These are phyloP conservation scores for Gerosis bhagava DNA, from an alignment of 2,888 invertebrate genomes.

Conservation along the genomic window DNA sequence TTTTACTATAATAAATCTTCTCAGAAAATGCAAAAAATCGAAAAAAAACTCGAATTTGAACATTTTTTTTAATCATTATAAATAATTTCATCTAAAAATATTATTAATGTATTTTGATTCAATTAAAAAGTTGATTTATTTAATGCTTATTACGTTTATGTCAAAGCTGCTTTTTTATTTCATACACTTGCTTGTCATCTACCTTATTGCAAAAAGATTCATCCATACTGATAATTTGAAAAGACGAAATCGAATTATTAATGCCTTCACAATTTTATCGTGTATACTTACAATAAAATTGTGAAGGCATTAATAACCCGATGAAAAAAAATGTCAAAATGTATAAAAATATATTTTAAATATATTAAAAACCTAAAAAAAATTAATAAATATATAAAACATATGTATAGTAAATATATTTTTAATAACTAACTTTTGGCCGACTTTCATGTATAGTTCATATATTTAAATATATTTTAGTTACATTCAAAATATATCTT, in stretches of 20 bases:
- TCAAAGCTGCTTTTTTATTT: slow-evolving; percentile 17
- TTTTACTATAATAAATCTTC: no score
- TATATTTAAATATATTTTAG: no score
- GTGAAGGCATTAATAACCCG: background rate
- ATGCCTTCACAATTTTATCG: no score
- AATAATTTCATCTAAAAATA: no score
- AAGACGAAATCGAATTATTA: slow-evolving; percentile 3
- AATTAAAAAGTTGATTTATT: no score
- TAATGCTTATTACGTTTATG: no score
- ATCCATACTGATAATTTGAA: slow-evolving; percentile 10
- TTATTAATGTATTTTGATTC: no score
- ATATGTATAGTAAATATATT: slow-evolving; percentile 3
- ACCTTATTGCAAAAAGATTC: slow-evolving; percentile 27
- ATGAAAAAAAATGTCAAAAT: slow-evolving; percentile 1
- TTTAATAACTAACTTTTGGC: slow-evolving; percentile 4
- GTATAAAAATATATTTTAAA: background rate
- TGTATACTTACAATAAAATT: background rate
- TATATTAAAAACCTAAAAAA: background rate
- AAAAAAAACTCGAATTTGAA: no score
- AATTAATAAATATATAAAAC: background rate
- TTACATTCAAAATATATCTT: no score
- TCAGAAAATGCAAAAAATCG: no score
- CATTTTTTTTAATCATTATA: no score
- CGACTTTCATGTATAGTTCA: no score
- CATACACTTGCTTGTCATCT: slow-evolving; percentile 29